Evolutionary conservation across 2,797 vertebrate species (phyloP), one percentile per base, ranked within the genome.

Genomic region (Danio aesculapii): DNA sequence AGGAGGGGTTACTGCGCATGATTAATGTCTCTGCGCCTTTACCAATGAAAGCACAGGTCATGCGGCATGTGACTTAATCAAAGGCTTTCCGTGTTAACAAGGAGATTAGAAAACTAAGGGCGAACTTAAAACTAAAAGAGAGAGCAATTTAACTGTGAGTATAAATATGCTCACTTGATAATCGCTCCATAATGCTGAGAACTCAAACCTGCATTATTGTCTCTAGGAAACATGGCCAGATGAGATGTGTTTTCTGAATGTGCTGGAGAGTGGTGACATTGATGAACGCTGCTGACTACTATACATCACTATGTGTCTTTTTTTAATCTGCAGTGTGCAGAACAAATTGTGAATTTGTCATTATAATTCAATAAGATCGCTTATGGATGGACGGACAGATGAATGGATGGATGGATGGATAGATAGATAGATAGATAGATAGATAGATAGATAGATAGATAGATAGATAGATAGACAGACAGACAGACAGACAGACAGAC

Each of bases 251-350:
- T 39, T 19, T 44, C 10, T 67, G 39, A 77, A 77, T 47, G 62
- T 59, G 19, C 58, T 50, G 59, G 41, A 61, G 30, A 14, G 8
- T 13, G 13, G 61, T 61, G 52, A 66, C 62, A 44, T 21, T 53
- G 77, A 63, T 73, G 11, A 61, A 74, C 53, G 46, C 70, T 74
- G 55, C 70, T 75, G 63, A 68, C 44, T 75, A 47, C 16, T 52
- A 17, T 41, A 39, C 53, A 21, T 67, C 46, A 73, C 11, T 14
- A 53, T 72, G 19, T 41, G 17, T 46, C n/a, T 44, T 55, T 58
- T 30, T 72, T 58, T 14, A 58, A 8, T 58, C 3, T 57, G n/a
- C n/a, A 55, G 8, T 44, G 53, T 72, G 41, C n/a, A 72, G 17
- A 43, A 44, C 49, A 17, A 71, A 71, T 10, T 43, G 66, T 30